phyloP scores from a whole-genome alignment of 2,888 invertebrate species.

The Amblyjoppa proteus region DNA sequence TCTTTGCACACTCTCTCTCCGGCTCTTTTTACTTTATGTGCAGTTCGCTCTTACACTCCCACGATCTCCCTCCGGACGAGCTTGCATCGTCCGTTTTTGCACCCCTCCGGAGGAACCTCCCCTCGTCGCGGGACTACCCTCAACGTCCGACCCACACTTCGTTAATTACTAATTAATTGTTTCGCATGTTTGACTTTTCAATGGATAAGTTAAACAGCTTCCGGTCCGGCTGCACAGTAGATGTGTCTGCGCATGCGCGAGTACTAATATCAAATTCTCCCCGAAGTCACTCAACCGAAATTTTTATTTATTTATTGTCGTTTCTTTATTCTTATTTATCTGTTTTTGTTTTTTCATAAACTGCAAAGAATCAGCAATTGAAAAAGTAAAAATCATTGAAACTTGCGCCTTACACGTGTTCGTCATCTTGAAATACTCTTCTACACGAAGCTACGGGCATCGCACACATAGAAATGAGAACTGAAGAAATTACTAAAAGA shows the following conservation, averaged over 20 bases:
- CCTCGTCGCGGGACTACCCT: slow-evolving; percentile 24
- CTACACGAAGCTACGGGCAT: no score
- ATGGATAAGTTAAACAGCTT: slow-evolving; percentile 82
- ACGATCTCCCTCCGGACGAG: slow-evolving; percentile 60
- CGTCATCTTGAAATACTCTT: no score
- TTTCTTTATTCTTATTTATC: neutral
- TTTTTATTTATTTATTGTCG: neutral
- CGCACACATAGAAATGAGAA: no score
- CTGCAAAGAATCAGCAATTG: no score
- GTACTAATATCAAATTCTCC: neutral
- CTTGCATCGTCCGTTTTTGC: slow-evolving; percentile 43
- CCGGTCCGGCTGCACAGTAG: slow-evolving; percentile 19
- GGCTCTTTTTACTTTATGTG: slow-evolving; percentile 64
- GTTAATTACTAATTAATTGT: slow-evolving; percentile 84
- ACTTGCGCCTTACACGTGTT: neutral
- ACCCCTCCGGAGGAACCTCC: slow-evolving; percentile 49
- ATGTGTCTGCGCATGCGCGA: neutral
- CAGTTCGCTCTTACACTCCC: slow-evolving; percentile 61
- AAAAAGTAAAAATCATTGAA: neutral
- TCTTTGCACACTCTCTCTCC: slow-evolving; percentile 56
- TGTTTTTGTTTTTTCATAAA: neutral
- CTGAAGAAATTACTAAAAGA: no score
- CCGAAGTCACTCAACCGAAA: neutral
- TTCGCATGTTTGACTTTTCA: slow-evolving; percentile 83
- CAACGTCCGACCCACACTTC: slow-evolving; percentile 64